Base-by-base conservation (phyloP, 2,888 invertebrate species). In the Lochmaea crataegi region DNA sequence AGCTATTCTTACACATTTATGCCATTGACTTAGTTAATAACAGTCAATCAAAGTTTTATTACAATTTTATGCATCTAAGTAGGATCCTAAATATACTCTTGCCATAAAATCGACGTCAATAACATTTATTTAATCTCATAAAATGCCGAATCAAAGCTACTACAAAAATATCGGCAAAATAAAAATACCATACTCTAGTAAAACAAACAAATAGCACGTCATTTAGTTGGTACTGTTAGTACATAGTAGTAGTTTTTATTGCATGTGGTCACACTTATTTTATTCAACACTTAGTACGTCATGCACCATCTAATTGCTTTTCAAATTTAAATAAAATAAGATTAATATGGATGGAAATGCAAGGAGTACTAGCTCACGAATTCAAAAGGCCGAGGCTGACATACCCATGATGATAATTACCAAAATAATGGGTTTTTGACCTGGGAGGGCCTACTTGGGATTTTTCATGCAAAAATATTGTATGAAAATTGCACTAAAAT, bases 251-350 rank as follows among this genome's bases (percentile, higher is more conserved):
- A 16, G 53, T 18, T 53, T 53, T 18, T 18, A 53, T 53, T 53
- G 53, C 53, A 53, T 53, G 53, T 53, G 4, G 6, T 18, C 16
- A 51, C 12, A 51, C 18, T 18, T 16, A 53, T 53, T 53, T 53
- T 18, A 53, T 10, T 53, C 10, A n/a, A 48, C 48, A 48, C n/a
- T 53, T 16, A 53, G 2, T 53, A 18, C 10, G 2, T 18, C 53
- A 53, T 53, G 51, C 53, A 53, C 53, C 16, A 9, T 53, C 53
- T 51, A 51, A 51, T 51, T 51, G 51, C 51, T 51, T 51, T n/a
- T n/a, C 9, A 10, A 53, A 53, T 38, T 38, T 9, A 7, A 38
- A 38, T 38, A 7, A 32, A 32, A 32, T 7, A 7, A 32, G 6
- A 32, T 32, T 32, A 1, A 38, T 9, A 38, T 38, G 32, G 32